Evolutionary conservation across 1,140 invertebrate genomes (phyloP).

Genomic region (Brachionus asplanchnoidis): DNA sequence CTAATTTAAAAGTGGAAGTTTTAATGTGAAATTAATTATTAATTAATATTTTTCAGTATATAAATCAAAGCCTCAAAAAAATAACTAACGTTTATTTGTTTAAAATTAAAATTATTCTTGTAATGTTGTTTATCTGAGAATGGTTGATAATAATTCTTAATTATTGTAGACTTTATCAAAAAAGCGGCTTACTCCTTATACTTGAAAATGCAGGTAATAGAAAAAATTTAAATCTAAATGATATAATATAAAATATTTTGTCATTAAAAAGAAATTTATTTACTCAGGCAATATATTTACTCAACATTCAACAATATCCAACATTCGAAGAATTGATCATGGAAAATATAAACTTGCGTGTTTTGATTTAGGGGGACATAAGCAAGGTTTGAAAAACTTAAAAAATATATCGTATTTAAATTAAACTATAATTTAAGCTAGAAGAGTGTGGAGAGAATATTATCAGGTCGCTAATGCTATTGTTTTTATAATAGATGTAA

Average conservation of each 20-base stretch:
- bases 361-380: slow-evolving; percentile 97
- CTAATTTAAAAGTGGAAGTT: too few relatives aligned
- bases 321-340: slow-evolving; percentile 98
- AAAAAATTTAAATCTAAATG: too few relatives aligned
- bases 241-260: slow-evolving; percentile 61
- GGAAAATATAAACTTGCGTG: slow-evolving; percentile 98
- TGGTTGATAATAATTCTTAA: too few relatives aligned
- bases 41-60: too few relatives aligned
- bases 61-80: too few relatives aligned
- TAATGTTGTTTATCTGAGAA: too few relatives aligned
- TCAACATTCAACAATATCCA: slow-evolving; percentile 97
- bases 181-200: too few relatives aligned
- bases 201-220: slow-evolving; percentile 87
- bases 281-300: slow-evolving; percentile 73
- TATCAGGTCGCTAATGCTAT: slow-evolving; percentile 99
- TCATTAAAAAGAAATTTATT: too few relatives aligned
- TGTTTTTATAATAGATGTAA: slow-evolving; percentile 96
- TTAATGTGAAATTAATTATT: too few relatives aligned
- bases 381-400: slow-evolving; percentile 62
- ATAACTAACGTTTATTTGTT: too few relatives aligned
- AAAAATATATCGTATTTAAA: neutral
- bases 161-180: too few relatives aligned
- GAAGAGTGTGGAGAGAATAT: slow-evolving; percentile 98
- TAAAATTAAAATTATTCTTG: too few relatives aligned
- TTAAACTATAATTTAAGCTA: slow-evolving; percentile 58